Evolutionary conservation across 2,888 invertebrate species (phyloP).

Genomic region (Acrobasis consociella): DNA sequence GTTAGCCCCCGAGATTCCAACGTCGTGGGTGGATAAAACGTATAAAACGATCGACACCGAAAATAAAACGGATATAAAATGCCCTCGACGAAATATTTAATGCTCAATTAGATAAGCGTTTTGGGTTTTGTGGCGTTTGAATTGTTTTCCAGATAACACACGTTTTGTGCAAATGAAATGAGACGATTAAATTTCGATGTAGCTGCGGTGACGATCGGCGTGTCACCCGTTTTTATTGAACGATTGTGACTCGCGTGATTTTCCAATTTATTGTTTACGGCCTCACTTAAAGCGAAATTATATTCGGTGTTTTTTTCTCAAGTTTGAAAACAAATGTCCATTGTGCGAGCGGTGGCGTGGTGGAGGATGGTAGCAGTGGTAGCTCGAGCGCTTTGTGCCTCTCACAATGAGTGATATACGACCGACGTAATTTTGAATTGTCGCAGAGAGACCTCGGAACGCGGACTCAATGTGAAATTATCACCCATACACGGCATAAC

Average conservation of each 20-base stretch:
- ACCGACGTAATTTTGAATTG: constrained; percentile 77
- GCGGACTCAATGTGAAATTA: constrained; percentile 75
- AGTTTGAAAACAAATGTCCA: constrained; percentile 78
- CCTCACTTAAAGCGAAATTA: constrained; percentile 69
- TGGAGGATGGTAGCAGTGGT: constrained; percentile 70
- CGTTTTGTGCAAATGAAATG: constrained; percentile 67
- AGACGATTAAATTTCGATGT: constrained; percentile 50
- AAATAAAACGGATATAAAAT: constrained; percentile 80
- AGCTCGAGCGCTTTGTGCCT: constrained; percentile 71
- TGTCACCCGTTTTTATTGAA: constrained; percentile 53
- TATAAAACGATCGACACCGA: constrained; percentile 73
- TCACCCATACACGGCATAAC: constrained; percentile 79
- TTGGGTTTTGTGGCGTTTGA: constrained; percentile 77
- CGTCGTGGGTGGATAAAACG: constrained; percentile 80
- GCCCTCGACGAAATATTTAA: constrained; percentile 80
- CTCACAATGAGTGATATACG: constrained; percentile 82
- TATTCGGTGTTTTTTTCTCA: constrained; percentile 68
- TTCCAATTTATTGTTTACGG: constrained; percentile 63
- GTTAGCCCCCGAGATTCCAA: constrained; percentile 69
- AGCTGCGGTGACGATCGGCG: constrained; percentile 39
- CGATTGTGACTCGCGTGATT: constrained; percentile 41
- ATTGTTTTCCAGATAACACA: constrained; percentile 72
- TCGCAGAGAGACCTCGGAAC: constrained; percentile 63
- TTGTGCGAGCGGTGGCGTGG: constrained; percentile 66
- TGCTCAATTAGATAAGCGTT: constrained; percentile 82